Conservation (phyloP, 2,888 invertebrate species). For the Drosophila dives region DNA sequence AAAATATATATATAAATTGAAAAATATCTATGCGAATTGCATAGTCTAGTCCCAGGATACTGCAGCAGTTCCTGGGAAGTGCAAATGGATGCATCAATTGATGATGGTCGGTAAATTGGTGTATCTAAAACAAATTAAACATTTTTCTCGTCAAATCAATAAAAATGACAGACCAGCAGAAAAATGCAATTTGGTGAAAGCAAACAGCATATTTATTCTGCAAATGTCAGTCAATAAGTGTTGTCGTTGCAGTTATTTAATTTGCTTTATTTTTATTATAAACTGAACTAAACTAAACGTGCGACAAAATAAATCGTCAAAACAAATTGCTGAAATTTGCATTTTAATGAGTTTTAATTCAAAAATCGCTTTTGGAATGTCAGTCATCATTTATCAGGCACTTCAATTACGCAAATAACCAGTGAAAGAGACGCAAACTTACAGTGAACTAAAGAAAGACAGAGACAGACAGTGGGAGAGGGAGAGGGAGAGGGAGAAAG, state of each 20-base stretch:
- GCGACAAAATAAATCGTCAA: slow-evolving; percentile 31
- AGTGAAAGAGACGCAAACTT: slow-evolving; percentile 8
- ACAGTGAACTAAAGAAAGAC: background rate
- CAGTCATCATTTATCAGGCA: slow-evolving; percentile 14
- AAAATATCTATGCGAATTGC: background rate
- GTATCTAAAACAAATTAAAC: slow-evolving; percentile 17
- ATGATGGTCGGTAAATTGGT: slow-evolving; percentile 5
- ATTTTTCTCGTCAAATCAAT: slow-evolving; percentile 28
- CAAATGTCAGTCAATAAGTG: slow-evolving; percentile 21
- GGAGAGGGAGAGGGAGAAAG: background rate
- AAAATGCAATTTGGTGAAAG: slow-evolving; percentile 36
- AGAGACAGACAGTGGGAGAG: slow-evolving; percentile 1
- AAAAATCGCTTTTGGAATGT: slow-evolving; percentile 37
- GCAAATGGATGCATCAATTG: background rate
- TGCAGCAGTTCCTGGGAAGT: background rate
- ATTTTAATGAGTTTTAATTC: slow-evolving; percentile 57
- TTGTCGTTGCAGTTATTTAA: slow-evolving; percentile 27
- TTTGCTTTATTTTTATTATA: slow-evolving; percentile 1
- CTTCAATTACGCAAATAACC: slow-evolving; percentile 14
- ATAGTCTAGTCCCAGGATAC: slow-evolving; percentile 16
- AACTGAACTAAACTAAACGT: slow-evolving; percentile 26
- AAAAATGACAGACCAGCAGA: slow-evolving; percentile 27
- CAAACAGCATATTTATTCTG: slow-evolving; percentile 21
- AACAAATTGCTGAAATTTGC: slow-evolving; percentile 46
- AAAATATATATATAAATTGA: background rate